Conservation (phyloP, 2,888 invertebrate genomes). For the Caenorhabditis panamensis region DNA sequence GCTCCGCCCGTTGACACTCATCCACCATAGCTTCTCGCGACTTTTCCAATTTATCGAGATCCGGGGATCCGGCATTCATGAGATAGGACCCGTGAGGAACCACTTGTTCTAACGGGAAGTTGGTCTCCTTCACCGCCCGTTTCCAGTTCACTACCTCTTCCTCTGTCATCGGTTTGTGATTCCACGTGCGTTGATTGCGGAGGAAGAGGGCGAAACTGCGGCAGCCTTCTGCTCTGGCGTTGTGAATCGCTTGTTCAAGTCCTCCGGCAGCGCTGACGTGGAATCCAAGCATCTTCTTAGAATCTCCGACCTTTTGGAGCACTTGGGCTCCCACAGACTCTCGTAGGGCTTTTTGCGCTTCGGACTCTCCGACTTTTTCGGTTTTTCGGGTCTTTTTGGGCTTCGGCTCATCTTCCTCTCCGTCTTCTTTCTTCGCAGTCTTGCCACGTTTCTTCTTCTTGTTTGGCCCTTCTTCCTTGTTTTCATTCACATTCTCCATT, state of each 20-base stretch:
- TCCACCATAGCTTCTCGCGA: slow-evolving; percentile 81
- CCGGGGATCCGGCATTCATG: slow-evolving; percentile 83
- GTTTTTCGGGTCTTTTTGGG: slow-evolving; percentile 2
- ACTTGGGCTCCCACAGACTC: slow-evolving; percentile 56
- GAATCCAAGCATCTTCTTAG: slow-evolving; percentile 72
- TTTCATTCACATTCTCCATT: background rate
- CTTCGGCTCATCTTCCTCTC: slow-evolving; percentile 3
- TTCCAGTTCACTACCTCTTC: slow-evolving; percentile 79
- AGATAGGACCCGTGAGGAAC: slow-evolving; percentile 83
- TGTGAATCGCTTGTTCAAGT: slow-evolving; percentile 81
- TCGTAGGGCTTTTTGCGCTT: slow-evolving; percentile 31
- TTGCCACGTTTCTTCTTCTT: background rate
- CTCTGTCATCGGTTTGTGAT: slow-evolving; percentile 75
- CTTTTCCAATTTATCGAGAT: slow-evolving; percentile 81
- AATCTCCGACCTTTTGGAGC: slow-evolving; percentile 37
- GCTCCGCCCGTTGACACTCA: slow-evolving; percentile 83
- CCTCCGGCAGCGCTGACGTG: slow-evolving; percentile 81
- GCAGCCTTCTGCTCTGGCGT: slow-evolving; percentile 81
- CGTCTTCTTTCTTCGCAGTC: slow-evolving; percentile 1
- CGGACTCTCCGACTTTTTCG: slow-evolving; percentile 33
- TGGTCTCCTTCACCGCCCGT: slow-evolving; percentile 78
- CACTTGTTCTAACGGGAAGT: slow-evolving; percentile 75
- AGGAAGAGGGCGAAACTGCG: slow-evolving; percentile 82
- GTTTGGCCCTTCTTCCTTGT: background rate
- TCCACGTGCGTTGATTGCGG: slow-evolving; percentile 79